phyloP scores from a whole-genome alignment of 1,140 invertebrate species.

The Pseudomyrmex flavicornis region DNA sequence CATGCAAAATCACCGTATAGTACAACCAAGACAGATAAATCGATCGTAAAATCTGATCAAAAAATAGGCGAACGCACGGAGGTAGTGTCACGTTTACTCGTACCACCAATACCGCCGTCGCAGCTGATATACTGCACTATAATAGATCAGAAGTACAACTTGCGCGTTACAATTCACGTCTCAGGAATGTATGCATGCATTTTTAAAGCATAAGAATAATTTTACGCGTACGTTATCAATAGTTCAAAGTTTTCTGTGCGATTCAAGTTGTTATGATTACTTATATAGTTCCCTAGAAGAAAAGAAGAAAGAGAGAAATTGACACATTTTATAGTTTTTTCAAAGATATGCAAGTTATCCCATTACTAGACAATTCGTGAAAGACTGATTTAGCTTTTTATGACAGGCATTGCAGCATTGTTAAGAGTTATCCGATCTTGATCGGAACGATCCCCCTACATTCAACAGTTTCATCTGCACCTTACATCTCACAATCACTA shows the following conservation, averaged over 20 bases:
- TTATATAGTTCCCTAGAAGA: not conserved
- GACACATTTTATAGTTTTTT: not conserved
- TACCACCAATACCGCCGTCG: slow-evolving; percentile 65
- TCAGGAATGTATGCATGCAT: slow-evolving; percentile 36
- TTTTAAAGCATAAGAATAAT: not conserved
- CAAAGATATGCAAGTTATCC: not conserved
- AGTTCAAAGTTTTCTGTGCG: not conserved
- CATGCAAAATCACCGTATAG: slow-evolving; percentile 28
- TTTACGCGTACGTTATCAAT: not conserved
- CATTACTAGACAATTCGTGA: not conserved
- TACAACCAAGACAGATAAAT: not conserved
- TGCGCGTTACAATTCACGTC: slow-evolving; percentile 44
- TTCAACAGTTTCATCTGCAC: slow-evolving; percentile 3
- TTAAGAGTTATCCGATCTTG: slow-evolving; percentile 65
- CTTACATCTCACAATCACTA: not conserved
- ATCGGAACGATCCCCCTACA: slow-evolving; percentile 73
- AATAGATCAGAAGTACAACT: slow-evolving; percentile 57
- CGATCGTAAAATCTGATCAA: not conserved
- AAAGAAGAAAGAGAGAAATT: too few species aligned
- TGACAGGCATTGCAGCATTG: slow-evolving; percentile 63
- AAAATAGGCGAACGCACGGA: not conserved
- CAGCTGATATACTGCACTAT: slow-evolving; percentile 51
- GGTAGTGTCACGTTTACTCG: not conserved
- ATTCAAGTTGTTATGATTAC: too few species aligned
- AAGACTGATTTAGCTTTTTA: not conserved